Conservation (phyloP, 2,113 vertebrate genomes). For the Thalassarche chlororhynchos region DNA sequence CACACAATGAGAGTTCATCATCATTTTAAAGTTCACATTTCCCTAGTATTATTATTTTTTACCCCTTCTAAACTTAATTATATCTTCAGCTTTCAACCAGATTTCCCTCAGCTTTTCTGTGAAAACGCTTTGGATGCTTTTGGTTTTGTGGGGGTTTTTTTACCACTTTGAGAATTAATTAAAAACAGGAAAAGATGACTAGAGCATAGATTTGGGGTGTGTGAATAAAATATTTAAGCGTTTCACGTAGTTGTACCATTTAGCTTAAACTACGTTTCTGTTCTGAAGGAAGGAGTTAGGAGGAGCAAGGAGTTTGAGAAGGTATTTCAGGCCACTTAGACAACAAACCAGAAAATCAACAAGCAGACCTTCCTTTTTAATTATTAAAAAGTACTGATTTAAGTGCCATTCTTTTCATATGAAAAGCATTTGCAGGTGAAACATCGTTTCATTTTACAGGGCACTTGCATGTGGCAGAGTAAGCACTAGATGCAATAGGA, state of each 20-base stretch:
- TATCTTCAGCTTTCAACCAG: neutral
- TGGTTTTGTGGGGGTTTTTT: neutral
- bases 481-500: neutral
- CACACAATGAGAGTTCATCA: conserved; percentile 15
- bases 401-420: neutral
- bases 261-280: neutral
- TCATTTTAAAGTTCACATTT: neutral
- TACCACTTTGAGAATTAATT: neutral
- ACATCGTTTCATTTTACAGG: neutral
- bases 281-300: neutral
- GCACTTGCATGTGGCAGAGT: neutral
- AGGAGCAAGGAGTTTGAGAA: neutral
- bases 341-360: neutral
- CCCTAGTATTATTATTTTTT: neutral
- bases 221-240: neutral
- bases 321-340: neutral
- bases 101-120: neutral
- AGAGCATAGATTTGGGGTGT: neutral
- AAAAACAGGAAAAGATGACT: neutral
- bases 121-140: neutral
- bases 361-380: neutral
- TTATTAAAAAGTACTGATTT: neutral
- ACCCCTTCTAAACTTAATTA: neutral
- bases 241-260: neutral
- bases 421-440: neutral